phyloP scores from a whole-genome alignment of 30 jellyfish, hydroid and myxozoan species.

The Rhopilema esculentum region DNA sequence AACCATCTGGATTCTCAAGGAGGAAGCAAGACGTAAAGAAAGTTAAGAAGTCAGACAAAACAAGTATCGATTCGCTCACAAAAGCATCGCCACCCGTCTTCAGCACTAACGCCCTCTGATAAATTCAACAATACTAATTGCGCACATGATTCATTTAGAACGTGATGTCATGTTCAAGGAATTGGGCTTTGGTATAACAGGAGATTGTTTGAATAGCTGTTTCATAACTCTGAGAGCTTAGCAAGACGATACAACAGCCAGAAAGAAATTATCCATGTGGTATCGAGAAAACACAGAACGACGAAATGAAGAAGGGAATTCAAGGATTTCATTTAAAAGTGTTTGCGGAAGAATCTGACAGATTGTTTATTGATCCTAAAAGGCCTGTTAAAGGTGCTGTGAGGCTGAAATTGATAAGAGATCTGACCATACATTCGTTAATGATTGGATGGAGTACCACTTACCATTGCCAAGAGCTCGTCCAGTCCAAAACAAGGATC shows the following conservation, averaged over 20 bases:
- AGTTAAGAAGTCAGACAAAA: background rate
- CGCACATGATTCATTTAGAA: no score
- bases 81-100: background rate
- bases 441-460: constrained; percentile 66
- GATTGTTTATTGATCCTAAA: constrained; percentile 4
- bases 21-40: background rate
- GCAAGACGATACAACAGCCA: background rate
- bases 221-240: background rate
- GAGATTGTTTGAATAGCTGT: background rate
- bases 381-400: constrained; percentile 16
- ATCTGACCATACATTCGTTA: constrained; percentile 18
- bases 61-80: background rate
- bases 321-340: background rate
- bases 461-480: constrained; percentile 18
- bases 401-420: constrained; percentile 11
- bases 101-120: background rate
- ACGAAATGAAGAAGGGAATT: background rate
- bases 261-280: background rate
- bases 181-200: no score
- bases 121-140: no score
- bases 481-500: constrained; percentile 29
- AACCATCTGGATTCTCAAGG: background rate
- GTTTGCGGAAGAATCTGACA: background rate
- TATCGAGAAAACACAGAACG: background rate
- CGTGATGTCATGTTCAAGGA: background rate